Conservation (phyloP, 37 sponge, comb jelly and placozoan genomes). For the Eunapius fragilis region DNA sequence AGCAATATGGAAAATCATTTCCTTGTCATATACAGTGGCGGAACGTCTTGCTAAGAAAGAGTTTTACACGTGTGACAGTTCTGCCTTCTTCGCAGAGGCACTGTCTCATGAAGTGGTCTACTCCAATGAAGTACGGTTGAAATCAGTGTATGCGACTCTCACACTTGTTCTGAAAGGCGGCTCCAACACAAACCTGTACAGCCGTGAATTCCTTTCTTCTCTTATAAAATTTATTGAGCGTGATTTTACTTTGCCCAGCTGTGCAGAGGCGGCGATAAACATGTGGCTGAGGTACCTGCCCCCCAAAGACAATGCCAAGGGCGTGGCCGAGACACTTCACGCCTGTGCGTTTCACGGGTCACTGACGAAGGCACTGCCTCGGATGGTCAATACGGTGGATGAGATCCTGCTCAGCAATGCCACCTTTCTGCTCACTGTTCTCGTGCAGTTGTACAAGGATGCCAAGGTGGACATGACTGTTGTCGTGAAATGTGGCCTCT, state of each 20-base stretch:
- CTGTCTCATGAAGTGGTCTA: slow-evolving; percentile 27
- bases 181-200: slow-evolving; percentile 7
- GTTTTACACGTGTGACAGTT: slow-evolving; percentile 26
- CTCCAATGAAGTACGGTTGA: not conserved
- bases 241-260: slow-evolving; percentile 2
- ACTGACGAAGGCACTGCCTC: slow-evolving; percentile 10
- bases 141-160: slow-evolving; percentile 35
- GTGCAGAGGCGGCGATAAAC: slow-evolving; percentile 5
- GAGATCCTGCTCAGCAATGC: not conserved
- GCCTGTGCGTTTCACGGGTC: slow-evolving; percentile 23
- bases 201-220: slow-evolving; percentile 35
- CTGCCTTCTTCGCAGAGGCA: slow-evolving; percentile 30
- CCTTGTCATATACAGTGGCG: too few species aligned
- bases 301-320: slow-evolving; percentile 12
- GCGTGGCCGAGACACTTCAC: not conserved
- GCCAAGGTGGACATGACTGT: slow-evolving; percentile 14
- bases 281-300: slow-evolving; percentile 32
- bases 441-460: slow-evolving; percentile 27
- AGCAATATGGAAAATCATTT: slow-evolving; percentile 24
- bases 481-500: slow-evolving; percentile 15
- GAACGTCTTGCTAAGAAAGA: not conserved
- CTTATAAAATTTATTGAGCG: slow-evolving; percentile 21
- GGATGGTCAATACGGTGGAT: not conserved
- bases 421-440: slow-evolving; percentile 19
- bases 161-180: slow-evolving; percentile 26